Evolutionary conservation across 2,113 vertebrate species (phyloP).

Genomic region (Prunella himalayana): DNA sequence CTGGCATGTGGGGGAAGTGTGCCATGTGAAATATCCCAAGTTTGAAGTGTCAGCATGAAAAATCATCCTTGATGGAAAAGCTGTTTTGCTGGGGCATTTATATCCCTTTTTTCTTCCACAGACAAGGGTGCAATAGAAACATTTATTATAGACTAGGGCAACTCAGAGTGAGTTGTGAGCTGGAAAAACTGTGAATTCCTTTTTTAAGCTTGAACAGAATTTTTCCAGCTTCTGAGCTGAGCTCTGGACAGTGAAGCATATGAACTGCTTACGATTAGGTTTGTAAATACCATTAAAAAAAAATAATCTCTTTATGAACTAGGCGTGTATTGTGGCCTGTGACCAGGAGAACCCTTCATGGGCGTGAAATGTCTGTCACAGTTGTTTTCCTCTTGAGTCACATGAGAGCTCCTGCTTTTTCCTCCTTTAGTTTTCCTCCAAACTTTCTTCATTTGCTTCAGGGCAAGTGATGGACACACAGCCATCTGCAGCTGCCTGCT

Average conservation of each 20-base stretch:
- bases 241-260: neutral
- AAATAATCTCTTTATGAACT: neutral
- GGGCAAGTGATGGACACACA: neutral
- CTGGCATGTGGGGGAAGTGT: neutral
- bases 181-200: neutral
- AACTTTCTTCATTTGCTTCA: neutral
- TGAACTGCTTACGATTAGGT: neutral
- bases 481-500: neutral
- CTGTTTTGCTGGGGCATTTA: neutral
- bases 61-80: neutral
- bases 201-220: neutral
- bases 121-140: neutral
- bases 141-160: neutral
- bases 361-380: rapidly evolving
- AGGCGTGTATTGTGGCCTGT: neutral
- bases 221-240: neutral
- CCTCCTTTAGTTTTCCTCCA: neutral
- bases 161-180: neutral
- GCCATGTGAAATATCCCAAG: neutral
- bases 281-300: neutral
- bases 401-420: neutral
- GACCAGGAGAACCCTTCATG: neutral
- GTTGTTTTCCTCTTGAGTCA: slow-evolving; percentile 1
- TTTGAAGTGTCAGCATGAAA: neutral
- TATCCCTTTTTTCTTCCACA: neutral